Evolutionary conservation across 2,113 vertebrate species (phyloP).

Genomic region (Nibea coibor): DNA sequence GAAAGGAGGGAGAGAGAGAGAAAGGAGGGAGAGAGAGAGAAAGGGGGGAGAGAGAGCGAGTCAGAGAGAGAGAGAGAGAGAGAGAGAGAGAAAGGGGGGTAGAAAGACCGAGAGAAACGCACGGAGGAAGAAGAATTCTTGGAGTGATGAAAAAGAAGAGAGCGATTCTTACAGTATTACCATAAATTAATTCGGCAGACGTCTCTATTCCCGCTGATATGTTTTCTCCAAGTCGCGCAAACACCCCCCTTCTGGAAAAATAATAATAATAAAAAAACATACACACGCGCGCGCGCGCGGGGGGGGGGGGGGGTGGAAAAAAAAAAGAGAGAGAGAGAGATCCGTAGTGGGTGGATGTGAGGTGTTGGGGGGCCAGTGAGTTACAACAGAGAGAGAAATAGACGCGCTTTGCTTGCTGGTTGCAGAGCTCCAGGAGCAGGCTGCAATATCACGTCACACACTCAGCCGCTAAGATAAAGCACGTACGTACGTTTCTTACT

Average conservation of each 20-base stretch:
- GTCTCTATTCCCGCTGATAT: slow-evolving; percentile 71
- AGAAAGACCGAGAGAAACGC: slow-evolving; percentile 21
- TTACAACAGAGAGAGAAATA: slow-evolving; percentile 82
- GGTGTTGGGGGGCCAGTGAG: slow-evolving; percentile 83
- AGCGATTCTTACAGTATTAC: slow-evolving; percentile 67
- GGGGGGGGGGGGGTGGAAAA: not conserved
- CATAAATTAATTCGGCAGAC: slow-evolving; percentile 70
- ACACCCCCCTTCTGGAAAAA: slow-evolving; percentile 25
- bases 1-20: not conserved
- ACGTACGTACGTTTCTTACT: slow-evolving; percentile 83
- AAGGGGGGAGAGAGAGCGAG: not conserved
- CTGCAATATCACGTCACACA: slow-evolving; percentile 88
- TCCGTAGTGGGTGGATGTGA: slow-evolving; percentile 87
- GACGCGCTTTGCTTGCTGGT: slow-evolving; percentile 80
- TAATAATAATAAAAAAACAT: slow-evolving; percentile 13
- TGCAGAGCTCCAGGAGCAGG: slow-evolving; percentile 82
- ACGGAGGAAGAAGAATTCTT: slow-evolving; percentile 56
- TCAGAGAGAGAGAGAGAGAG: not conserved
- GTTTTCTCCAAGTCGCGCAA: slow-evolving; percentile 71
- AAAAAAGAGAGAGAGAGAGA: slow-evolving; percentile 40
- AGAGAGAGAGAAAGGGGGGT: slow-evolving; percentile 14
- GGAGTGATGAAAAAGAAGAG: slow-evolving; percentile 65
- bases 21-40: slow-evolving; percentile 1
- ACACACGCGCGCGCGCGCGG: not conserved
- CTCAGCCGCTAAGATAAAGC: slow-evolving; percentile 84